Conservation (phyloP, 1,140 invertebrate species). For the Megalonaias nervosa region DNA sequence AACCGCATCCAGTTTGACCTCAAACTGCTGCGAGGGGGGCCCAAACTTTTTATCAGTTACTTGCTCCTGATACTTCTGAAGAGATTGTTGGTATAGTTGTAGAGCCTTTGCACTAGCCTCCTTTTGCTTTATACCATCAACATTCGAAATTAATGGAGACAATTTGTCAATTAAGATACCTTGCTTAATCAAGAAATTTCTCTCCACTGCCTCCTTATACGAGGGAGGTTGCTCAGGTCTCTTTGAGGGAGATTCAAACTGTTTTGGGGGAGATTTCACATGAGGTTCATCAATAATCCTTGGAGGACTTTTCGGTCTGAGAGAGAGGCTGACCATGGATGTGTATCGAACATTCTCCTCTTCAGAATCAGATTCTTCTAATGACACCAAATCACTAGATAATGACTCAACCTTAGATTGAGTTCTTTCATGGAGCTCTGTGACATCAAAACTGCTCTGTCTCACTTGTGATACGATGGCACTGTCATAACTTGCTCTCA, state of each 20-base stretch:
- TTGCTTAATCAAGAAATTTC: conserved; percentile 28
- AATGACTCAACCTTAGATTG: conserved; percentile 29
- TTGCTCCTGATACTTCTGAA: conserved; percentile 32
- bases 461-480: conserved; percentile 15
- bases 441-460: conserved; percentile 19
- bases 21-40: conserved; percentile 17
- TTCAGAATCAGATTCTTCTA: conserved; percentile 22
- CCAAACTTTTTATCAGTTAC: conserved; percentile 1
- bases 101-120: conserved; percentile 26
- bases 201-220: conserved; percentile 25
- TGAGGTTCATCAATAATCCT: conserved; percentile 2
- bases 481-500: conserved; percentile 25
- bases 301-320: conserved; percentile 7
- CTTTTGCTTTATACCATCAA: conserved; percentile 8
- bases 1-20: conserved; percentile 12
- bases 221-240: conserved; percentile 26
- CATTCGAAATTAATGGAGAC: not conserved
- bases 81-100: conserved; percentile 32
- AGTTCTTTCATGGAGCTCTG: conserved; percentile 20
- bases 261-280: not conserved
- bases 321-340: conserved; percentile 24
- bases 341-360: conserved; percentile 10
- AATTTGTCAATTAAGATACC: conserved; percentile 12
- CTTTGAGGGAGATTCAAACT: not conserved
- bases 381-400: conserved; percentile 15